phyloP scores from a whole-genome alignment of 2,797 vertebrate genomes.

The Lithobates sylvaticus region DNA sequence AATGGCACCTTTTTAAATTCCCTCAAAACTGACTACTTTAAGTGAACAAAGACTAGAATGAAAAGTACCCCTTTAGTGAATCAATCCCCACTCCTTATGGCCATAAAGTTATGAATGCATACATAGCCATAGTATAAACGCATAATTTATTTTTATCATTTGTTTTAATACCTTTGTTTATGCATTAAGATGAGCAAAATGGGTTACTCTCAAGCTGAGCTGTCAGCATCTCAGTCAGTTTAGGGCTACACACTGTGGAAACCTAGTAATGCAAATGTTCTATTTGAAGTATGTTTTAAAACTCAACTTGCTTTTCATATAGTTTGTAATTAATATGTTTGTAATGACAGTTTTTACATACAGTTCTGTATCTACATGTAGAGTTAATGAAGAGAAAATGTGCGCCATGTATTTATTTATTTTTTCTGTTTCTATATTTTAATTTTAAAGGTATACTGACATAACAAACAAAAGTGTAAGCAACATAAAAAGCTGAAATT shows the following conservation, averaged over 20 bases:
- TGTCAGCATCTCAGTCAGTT: not conserved
- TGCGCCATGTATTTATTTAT: not conserved
- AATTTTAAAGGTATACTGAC: not conserved
- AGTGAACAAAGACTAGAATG: not conserved
- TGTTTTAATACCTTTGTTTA: not conserved
- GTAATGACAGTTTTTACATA: not conserved
- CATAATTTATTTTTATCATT: not conserved
- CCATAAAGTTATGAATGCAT: slow-evolving; percentile 1
- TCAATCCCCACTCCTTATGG: not conserved
- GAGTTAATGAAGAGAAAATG: not conserved
- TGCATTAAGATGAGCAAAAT: not conserved
- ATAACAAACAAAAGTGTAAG: not conserved
- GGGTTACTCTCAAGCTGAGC: not conserved
- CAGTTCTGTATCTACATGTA: not conserved
- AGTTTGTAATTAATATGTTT: not conserved
- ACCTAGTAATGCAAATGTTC: not conserved
- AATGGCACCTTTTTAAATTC: too few relatives aligned
- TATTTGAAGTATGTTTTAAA: not conserved
- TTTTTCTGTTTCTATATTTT: not conserved
- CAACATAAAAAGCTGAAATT: too few relatives aligned
- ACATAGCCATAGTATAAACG: slow-evolving; percentile 12
- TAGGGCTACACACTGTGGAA: not conserved
- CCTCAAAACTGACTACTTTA: not conserved
- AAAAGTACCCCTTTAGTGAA: not conserved
- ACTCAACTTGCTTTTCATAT: too few relatives aligned